A percentile compares a stretch with the other conserved stretches of the same genome.
Evolutionary conservation across 2,888 invertebrate species (phyloP).

Genomic region (Campoplex capitator): DNA sequence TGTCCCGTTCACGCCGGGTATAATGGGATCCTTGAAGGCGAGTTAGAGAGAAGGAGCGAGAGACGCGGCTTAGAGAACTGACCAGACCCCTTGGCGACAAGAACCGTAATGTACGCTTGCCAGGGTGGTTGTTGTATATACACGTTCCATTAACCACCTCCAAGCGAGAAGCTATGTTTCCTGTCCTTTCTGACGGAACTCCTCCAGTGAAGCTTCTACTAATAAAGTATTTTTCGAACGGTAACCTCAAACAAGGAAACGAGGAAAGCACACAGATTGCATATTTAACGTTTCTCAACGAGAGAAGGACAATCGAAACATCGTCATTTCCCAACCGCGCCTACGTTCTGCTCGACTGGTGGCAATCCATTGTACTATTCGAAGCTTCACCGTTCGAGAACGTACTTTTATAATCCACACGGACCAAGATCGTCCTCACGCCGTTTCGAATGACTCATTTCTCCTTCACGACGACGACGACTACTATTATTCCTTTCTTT

Average conservation of each 20-base stretch:
- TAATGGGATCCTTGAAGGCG: constrained; percentile 53
- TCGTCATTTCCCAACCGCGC: constrained; percentile 53
- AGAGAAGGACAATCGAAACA: constrained; percentile 41
- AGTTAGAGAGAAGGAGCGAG: background rate
- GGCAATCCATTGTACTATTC: constrained; percentile 37
- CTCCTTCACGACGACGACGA: background rate
- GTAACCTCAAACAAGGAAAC: constrained; percentile 39
- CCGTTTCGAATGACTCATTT: constrained; percentile 31
- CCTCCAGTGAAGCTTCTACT: background rate
- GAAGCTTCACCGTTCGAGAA: background rate
- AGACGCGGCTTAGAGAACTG: background rate
- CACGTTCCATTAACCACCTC: constrained; percentile 10
- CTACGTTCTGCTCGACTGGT: constrained; percentile 51
- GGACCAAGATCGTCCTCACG: constrained; percentile 18
- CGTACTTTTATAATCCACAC: constrained; percentile 51
- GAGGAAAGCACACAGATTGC: background rate
- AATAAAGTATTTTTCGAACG: constrained; percentile 44
- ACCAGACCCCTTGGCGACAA: constrained; percentile 31
- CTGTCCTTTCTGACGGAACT: background rate
- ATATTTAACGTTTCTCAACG: background rate
- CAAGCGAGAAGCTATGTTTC: background rate
- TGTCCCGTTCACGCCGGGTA: constrained; percentile 61
- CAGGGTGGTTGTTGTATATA: background rate
- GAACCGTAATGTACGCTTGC: background rate
- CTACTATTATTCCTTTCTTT: constrained; percentile 4